Conservation (phyloP, 2,113 vertebrate genomes). For the Leucoraja erinaceus region DNA sequence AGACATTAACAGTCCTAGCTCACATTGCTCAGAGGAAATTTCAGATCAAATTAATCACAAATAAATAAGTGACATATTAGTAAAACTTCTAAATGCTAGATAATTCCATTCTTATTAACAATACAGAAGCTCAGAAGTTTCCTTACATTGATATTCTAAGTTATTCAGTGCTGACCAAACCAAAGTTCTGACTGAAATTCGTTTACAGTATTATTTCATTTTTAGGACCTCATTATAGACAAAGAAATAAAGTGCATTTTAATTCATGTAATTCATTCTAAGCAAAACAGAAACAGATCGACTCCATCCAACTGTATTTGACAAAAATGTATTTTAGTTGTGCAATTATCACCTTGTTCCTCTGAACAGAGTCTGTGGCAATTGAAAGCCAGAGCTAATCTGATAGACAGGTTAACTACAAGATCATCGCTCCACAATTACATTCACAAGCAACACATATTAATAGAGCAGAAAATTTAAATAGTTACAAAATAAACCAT, state of each 20-base stretch:
- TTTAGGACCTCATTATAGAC: not conserved
- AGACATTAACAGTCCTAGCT: not conserved
- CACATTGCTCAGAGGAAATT: not conserved
- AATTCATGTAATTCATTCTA: not conserved
- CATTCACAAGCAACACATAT: not conserved
- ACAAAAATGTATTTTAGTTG: slow-evolving; percentile 12
- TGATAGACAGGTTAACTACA: not conserved
- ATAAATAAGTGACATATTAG: not conserved
- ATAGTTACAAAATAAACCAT: not conserved
- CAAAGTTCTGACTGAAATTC: not conserved
- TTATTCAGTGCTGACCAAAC: not conserved
- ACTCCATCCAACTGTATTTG: too few relatives aligned
- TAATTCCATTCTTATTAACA: not conserved
- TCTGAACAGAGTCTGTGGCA: not conserved
- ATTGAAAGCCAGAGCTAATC: not conserved
- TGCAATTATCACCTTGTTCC: not conserved
- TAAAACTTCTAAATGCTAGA: not conserved
- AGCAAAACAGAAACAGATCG: not conserved
- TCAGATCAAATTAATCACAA: not conserved
- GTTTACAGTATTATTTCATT: not conserved
- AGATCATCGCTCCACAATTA: not conserved
- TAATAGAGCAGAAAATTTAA: not conserved
- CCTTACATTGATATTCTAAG: not conserved
- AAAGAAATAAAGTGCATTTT: not conserved
- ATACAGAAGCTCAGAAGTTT: not conserved